These are phyloP conservation scores for Microplitis deprimator DNA, from an alignment of 2,888 invertebrate species.

Conservation along the genomic window DNA sequence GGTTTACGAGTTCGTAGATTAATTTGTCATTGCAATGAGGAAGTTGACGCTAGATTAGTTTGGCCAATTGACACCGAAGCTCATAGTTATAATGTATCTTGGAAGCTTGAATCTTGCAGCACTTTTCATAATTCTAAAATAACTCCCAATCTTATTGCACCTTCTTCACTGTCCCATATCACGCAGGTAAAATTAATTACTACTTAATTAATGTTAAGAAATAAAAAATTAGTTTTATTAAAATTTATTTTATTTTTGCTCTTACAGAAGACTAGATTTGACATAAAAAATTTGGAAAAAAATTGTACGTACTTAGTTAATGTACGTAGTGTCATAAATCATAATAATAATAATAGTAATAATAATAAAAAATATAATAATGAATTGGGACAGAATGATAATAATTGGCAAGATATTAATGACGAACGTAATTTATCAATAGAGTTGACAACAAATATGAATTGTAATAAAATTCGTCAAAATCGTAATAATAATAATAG, in stretches of 20 bases:
- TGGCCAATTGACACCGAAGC: constrained; percentile 55
- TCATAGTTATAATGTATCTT: constrained; percentile 57
- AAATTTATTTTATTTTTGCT: not conserved
- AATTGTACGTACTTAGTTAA: constrained; percentile 58
- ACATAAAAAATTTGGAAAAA: constrained; percentile 54
- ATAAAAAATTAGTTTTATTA: not conserved
- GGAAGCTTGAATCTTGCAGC: constrained; percentile 56
- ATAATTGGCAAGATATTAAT: constrained; percentile 18
- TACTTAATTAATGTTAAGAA: not conserved
- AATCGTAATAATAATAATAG: constrained; percentile 29
- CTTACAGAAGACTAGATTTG: constrained; percentile 53
- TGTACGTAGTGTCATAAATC: constrained; percentile 50
- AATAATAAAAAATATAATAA: not conserved
- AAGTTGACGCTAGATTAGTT: constrained; percentile 56
- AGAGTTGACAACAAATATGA: constrained; percentile 54
- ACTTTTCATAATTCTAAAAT: constrained; percentile 4
- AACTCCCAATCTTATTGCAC: constrained; percentile 29
- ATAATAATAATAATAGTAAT: not conserved
- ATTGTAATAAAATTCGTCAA: constrained; percentile 51
- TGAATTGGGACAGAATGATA: constrained; percentile 26
- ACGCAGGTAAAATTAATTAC: constrained; percentile 40
- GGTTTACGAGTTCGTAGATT: constrained; percentile 57
- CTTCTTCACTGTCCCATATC: constrained; percentile 27
- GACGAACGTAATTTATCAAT: constrained; percentile 55
- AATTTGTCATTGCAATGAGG: constrained; percentile 56